Conservation (phyloP, 2,888 invertebrate genomes). For the Platynereis dumerilii region DNA sequence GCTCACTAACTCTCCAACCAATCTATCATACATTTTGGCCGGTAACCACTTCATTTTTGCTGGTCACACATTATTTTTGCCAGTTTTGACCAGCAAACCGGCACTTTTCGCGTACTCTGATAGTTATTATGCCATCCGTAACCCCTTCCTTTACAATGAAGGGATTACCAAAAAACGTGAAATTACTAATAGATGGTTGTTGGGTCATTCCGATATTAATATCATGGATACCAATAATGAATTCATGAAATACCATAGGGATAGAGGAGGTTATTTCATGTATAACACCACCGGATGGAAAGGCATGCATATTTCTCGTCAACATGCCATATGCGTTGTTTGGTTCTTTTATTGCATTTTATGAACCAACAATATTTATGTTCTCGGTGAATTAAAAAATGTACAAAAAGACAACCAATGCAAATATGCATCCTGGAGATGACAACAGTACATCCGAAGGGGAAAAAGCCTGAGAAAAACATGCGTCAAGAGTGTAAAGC, state of each 20-base stretch:
- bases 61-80: too few relatives aligned
- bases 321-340: slow-evolving; percentile 51
- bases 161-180: slow-evolving; percentile 47
- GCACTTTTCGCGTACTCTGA: slow-evolving; percentile 55
- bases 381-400: slow-evolving; percentile 53
- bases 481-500: slow-evolving; percentile 54
- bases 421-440: slow-evolving; percentile 53
- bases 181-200: slow-evolving; percentile 48
- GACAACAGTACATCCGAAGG: slow-evolving; percentile 32
- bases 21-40: slow-evolving; percentile 59
- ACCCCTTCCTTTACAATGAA: slow-evolving; percentile 49
- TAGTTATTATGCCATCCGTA: slow-evolving; percentile 56
- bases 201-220: slow-evolving; percentile 55
- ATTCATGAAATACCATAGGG: slow-evolving; percentile 53
- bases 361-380: slow-evolving; percentile 56
- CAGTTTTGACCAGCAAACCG: slow-evolving; percentile 48
- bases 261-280: slow-evolving; percentile 50
- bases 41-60: slow-evolving; percentile 49
- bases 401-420: slow-evolving; percentile 49
- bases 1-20: too few relatives aligned
- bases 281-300: slow-evolving; percentile 40
- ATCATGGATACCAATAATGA: slow-evolving; percentile 54
- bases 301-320: slow-evolving; percentile 52
- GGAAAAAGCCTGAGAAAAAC: slow-evolving; percentile 40
- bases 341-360: slow-evolving; percentile 56